Evolutionary conservation across 2,888 invertebrate genomes (phyloP), one percentile per base, ranked within the genome.

Genomic region (Venusia cambrica): DNA sequence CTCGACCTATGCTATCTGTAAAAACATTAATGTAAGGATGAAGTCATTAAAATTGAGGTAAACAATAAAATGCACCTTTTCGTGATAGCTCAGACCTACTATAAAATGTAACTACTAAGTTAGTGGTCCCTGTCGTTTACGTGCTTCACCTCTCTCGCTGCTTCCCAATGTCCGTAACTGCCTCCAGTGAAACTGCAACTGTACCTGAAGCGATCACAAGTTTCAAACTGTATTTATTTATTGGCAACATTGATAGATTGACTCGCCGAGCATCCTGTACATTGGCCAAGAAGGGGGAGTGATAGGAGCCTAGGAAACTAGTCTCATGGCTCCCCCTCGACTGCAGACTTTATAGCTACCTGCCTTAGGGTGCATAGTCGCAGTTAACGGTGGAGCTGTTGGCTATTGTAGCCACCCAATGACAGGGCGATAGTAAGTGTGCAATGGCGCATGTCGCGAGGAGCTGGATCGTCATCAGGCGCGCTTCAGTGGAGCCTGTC

Each of bases 401-500:
- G 35, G 46, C 32, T 62, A 62, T 62, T 57, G 58, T 51, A 61
- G 55, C 38, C 46, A 46, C 20, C 61, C 63, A 63, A 64, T 62
- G 54, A 54, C 54, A 47, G 33, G 44, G 41, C 38, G 37, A 31
- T 45, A 38, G 36, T 21, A 48, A 45, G 45, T 41, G 43, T 45
- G 48, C 45, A 38, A 36, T 44, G 44, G 43, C 32, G 48, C 45
- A 42, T 33, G 30, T 34, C 47, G 42, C 18, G 20, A 22, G n/a
- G 31, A 24, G 31, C 29, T 12, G 17, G 37, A 13, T 30, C 20
- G 24, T 39, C 34, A 26, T 38, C 48, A 18, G 21, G 5, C 22
- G 13, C 36, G 38, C 37, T 39, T 11, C 25, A 29, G 17, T 21
- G 24, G 10, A 25, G 18, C 21, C 32, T 25, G 12, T 7, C 24